Percentiles rank a stretch among this genome's conserved stretches.
phyloP scores from a whole-genome alignment of 2,888 invertebrate species.

The Drosophila eohydei region DNA sequence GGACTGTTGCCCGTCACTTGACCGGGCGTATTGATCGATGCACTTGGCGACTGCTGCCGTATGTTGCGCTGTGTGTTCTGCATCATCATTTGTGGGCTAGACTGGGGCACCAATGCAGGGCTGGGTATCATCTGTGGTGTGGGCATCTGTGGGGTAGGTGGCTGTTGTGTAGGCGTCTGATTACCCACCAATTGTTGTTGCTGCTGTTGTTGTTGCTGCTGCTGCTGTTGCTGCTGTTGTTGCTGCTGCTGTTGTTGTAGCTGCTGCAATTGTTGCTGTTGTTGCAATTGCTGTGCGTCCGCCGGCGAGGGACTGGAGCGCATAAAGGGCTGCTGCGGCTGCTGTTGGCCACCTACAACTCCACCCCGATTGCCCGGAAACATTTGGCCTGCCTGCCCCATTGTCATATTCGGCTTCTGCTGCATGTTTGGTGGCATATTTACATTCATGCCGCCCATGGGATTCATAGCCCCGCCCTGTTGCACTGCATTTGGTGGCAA shows the following conservation, averaged over 20 bases:
- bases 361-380: conserved; percentile 87
- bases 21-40: conserved; percentile 92
- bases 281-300: conserved; percentile 79
- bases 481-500: conserved; percentile 78
- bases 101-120: conserved; percentile 89
- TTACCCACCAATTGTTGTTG: conserved; percentile 71
- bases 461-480: conserved; percentile 78
- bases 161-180: conserved; percentile 81
- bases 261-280: conserved; percentile 75
- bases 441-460: conserved; percentile 76
- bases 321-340: conserved; percentile 89
- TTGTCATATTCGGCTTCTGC: conserved; percentile 82
- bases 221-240: conserved; percentile 80
- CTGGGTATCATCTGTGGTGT: conserved; percentile 89
- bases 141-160: conserved; percentile 82
- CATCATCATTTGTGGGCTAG: conserved; percentile 88
- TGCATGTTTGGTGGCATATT: conserved; percentile 83
- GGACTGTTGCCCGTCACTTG: conserved; percentile 87
- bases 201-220: conserved; percentile 79
- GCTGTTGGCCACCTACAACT: conserved; percentile 84
- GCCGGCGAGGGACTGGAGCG: conserved; percentile 88
- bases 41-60: conserved; percentile 93
- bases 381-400: conserved; percentile 85
- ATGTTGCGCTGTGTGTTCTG: conserved; percentile 86
- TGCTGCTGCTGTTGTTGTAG: conserved; percentile 86